Conservation (phyloP, 1,140 invertebrate species). For the Aphelenchoides fujianensis region DNA sequence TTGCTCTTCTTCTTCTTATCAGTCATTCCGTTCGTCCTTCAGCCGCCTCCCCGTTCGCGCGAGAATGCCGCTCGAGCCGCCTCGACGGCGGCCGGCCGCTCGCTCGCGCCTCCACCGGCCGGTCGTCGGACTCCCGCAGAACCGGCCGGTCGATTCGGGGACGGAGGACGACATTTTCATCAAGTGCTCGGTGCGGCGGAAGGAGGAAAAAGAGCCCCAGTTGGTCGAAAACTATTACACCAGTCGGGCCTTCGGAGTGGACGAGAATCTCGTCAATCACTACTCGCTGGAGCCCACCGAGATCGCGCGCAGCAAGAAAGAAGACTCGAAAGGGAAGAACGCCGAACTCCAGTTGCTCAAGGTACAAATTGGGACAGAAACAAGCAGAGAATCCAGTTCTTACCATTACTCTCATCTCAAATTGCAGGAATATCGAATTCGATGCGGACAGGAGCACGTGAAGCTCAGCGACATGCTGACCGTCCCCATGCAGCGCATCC, state of each 20-base stretch:
- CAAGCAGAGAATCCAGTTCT: too few relatives aligned
- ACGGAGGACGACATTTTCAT: not conserved
- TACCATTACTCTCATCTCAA: too few relatives aligned
- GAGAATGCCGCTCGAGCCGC: not conserved
- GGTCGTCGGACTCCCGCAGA: not conserved
- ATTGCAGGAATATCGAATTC: slow-evolving; percentile 5
- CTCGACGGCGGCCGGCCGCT: not conserved
- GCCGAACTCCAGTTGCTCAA: too few relatives aligned
- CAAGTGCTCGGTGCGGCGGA: too few relatives aligned
- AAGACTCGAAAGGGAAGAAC: too few relatives aligned
- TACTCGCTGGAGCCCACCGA: not conserved
- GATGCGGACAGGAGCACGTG: slow-evolving; percentile 54
- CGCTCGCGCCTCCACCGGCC: not conserved
- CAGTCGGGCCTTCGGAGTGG: not conserved
- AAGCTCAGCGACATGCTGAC: slow-evolving; percentile 63
- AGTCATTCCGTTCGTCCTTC: not conserved
- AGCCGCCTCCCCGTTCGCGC: not conserved
- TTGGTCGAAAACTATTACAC: slow-evolving; percentile 1
- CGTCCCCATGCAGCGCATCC: slow-evolving; percentile 65
- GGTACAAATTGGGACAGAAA: too few relatives aligned
- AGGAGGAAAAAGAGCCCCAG: not conserved
- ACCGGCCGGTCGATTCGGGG: not conserved
- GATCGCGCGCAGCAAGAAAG: too few relatives aligned
- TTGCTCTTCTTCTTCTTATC: not conserved
- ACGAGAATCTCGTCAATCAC: not conserved